Evolutionary conservation across 2,113 vertebrate genomes (phyloP), one percentile per base, ranked within the genome.

Genomic region (Scophthalmus maximus): DNA sequence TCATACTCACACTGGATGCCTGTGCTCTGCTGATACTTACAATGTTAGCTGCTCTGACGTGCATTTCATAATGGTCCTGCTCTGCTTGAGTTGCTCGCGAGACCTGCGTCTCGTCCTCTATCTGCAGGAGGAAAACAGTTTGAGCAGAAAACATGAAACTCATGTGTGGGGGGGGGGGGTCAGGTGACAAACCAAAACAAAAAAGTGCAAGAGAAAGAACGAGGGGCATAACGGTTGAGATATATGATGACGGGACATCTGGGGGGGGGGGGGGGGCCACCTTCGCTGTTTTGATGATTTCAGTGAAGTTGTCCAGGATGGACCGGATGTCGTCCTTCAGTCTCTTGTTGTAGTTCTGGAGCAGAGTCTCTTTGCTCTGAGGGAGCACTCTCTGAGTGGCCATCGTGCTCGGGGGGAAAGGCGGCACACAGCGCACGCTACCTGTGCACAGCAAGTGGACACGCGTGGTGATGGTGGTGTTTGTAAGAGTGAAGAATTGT

Each of bases 51-150:
- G 98, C 96, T 92, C 98, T 93, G 49, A 99, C 97, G 0, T 99
- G 96, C 98, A 99, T 99, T 90, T 99, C 97, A 0, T 98, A 99
- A 80, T 98, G 97, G 82, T 99, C 98, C 69, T 99, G 98, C 51
- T 99, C 98, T 3, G 96, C 96, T 72, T 99, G 98, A 1, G 97
- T 97, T 17, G 97, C 94, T 64, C 97, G 87, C 1, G 96, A 95
- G 3, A 99, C 97, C 86, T 99, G 98, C 0, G 97, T 98, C 93
- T 99, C 97, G 0, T 99, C 98, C 71, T 99, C 98, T 15, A 99
- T 95, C 98, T 99, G 85, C 6, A 83, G 36, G 50, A 17, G 66
- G 64, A 22, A 40, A 62, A 4, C 15, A 14, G 5, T 14, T 60
- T 12, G 9, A 36, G 8, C 34, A 44, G 18, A 65, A 14, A 1